These are phyloP conservation scores for Scylla paramamosain DNA, from an alignment of 1,140 invertebrate species.

Conservation along the genomic window DNA sequence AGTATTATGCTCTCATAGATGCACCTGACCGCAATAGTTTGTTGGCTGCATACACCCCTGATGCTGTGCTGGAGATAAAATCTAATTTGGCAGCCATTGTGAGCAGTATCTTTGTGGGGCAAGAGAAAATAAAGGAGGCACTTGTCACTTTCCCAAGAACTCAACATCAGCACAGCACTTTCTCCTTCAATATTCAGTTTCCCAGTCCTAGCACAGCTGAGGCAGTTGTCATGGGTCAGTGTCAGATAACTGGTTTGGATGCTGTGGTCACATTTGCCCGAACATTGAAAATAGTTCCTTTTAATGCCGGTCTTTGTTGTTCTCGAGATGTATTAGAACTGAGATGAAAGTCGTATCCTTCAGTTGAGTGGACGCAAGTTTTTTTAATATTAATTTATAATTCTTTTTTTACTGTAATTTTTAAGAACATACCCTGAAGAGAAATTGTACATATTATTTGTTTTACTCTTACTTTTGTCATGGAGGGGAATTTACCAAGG, in stretches of 20 bases:
- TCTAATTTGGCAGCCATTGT: constrained; percentile 33
- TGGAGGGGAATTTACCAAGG: too few species aligned
- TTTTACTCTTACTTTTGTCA: too few species aligned
- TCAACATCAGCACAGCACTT: constrained; percentile 66
- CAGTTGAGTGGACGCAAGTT: not conserved
- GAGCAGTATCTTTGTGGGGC: constrained; percentile 62
- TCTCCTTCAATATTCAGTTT: constrained; percentile 64
- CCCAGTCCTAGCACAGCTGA: constrained; percentile 32
- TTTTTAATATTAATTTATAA: not conserved
- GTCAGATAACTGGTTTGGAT: constrained; percentile 51
- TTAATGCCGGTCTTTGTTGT: constrained; percentile 69
- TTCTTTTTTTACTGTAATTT: too few species aligned
- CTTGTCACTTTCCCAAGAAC: constrained; percentile 46
- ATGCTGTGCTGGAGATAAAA: constrained; percentile 68
- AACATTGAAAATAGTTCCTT: constrained; percentile 66
- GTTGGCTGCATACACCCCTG: constrained; percentile 68
- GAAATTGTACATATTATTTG: too few species aligned
- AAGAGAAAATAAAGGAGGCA: constrained; percentile 53
- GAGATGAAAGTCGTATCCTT: constrained; percentile 9
- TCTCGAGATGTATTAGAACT: constrained; percentile 60
- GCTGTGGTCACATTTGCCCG: constrained; percentile 44
- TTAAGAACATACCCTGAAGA: too few species aligned
- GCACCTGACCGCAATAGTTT: constrained; percentile 56
- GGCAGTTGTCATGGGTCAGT: constrained; percentile 50
- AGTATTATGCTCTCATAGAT: constrained; percentile 67